Evolutionary conservation across 1,140 invertebrate genomes (phyloP).

Genomic region (Habropoda laboriosa): DNA sequence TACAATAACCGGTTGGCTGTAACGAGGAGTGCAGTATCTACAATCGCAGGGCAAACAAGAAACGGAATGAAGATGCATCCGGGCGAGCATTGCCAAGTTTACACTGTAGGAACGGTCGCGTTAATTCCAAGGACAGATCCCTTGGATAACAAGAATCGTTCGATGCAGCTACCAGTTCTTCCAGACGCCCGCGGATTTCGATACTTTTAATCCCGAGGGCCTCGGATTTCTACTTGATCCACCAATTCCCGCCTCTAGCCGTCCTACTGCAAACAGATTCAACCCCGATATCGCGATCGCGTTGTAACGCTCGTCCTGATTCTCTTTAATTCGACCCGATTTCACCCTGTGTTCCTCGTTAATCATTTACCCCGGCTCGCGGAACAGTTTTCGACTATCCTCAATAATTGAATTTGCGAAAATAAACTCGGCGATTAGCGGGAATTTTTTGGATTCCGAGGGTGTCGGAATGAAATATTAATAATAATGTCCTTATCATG

Average conservation of each 20-base stretch:
- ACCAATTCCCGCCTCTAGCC: slow-evolving; percentile 32
- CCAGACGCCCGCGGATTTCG: slow-evolving; percentile 33
- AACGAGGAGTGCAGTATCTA: slow-evolving; percentile 4
- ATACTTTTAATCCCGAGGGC: slow-evolving; percentile 34
- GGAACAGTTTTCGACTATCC: neutral
- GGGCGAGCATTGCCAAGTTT: slow-evolving; percentile 30
- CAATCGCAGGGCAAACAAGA: slow-evolving; percentile 23
- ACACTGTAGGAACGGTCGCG: slow-evolving; percentile 28
- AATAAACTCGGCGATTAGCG: too few species aligned
- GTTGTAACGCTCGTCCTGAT: neutral
- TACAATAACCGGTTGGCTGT: neutral
- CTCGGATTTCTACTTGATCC: slow-evolving; percentile 38
- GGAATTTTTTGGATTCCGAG: neutral
- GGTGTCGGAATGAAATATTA: too few species aligned
- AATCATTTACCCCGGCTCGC: too few species aligned
- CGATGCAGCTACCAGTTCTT: slow-evolving; percentile 37
- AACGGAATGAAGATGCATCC: slow-evolving; percentile 42
- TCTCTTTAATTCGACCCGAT: slow-evolving; percentile 3
- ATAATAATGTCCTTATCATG: too few species aligned
- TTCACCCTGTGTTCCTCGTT: neutral
- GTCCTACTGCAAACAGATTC: slow-evolving; percentile 38
- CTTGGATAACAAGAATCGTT: slow-evolving; percentile 42
- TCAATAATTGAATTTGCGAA: neutral
- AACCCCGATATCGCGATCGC: slow-evolving; percentile 1
- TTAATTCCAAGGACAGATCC: slow-evolving; percentile 46